Evolutionary conservation across 2,797 vertebrate species (phyloP).

Genomic region (Sebastes itinus): DNA sequence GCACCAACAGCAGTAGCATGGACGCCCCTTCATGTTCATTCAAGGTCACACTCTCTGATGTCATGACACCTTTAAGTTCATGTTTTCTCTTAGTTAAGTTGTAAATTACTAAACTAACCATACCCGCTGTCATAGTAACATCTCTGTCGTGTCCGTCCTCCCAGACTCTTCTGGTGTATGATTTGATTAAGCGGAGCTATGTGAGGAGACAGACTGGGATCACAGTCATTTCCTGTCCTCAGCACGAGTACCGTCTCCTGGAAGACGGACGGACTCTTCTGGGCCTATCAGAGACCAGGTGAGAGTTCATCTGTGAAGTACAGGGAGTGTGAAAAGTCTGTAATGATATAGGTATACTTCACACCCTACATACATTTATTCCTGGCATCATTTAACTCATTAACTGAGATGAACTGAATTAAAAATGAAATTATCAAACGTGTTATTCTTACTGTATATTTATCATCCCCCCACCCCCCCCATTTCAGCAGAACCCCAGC

Average conservation of each 20-base stretch:
- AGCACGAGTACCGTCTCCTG: slow-evolving; percentile 73
- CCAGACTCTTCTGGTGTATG: slow-evolving; percentile 74
- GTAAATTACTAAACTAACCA: not conserved
- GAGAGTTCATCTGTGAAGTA: not conserved
- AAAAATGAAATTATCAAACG: not conserved
- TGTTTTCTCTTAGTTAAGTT: not conserved
- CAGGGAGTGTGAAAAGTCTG: not conserved
- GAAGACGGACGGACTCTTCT: slow-evolving; percentile 69
- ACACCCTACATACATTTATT: not conserved
- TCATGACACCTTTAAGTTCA: too few relatives aligned
- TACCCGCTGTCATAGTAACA: not conserved
- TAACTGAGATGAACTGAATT: not conserved
- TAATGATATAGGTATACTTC: not conserved
- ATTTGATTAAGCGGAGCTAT: slow-evolving; percentile 75
- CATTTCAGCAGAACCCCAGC: not conserved
- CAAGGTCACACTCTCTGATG: slow-evolving; percentile 50
- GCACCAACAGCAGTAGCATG: slow-evolving; percentile 47
- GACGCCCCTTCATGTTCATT: slow-evolving; percentile 62
- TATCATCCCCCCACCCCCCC: too few relatives aligned
- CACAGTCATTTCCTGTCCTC: slow-evolving; percentile 68
- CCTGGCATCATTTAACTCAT: not conserved
- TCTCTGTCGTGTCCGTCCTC: not conserved
- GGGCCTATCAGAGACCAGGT: slow-evolving; percentile 78
- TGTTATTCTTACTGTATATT: not conserved
- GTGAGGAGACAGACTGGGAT: slow-evolving; percentile 75